Evolutionary conservation across 2,113 vertebrate species (phyloP), one percentile per base, ranked within the genome.

Genomic region (Taurulus bubalis): DNA sequence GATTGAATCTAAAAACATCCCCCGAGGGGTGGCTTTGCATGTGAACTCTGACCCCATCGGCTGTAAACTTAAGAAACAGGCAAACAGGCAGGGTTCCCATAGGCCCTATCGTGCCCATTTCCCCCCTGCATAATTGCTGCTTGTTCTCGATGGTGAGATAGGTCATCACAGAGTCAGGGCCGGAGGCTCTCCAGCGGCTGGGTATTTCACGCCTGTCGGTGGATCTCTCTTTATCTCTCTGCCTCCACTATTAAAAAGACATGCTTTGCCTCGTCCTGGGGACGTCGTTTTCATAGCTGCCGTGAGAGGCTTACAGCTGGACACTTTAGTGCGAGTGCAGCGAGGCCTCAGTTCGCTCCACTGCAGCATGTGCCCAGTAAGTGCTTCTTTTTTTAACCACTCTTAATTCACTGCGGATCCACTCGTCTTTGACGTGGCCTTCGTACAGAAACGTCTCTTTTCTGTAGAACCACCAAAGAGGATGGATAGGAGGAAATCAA

Each of bases 131-230:
- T 93, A 94, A 93, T 90, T 92, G 91, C 86, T 83, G 36, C 90
- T 93, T 93, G 91, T 95, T 91, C 90, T 84, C 80, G 2, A 86
- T 71, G 75, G 88, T 91, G 88, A 90, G 88, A 94, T 85, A 92
- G 91, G 90, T 93, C 92, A 90, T 88, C 80, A 42, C 38, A 11
- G 74, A 88, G 88, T 85, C 87, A 87, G 78, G 76, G 77, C 81
- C 34, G 74, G 75, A 63, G 66, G 77, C 82, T 88, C 90, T 92
- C 84, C 84, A 84, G 88, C 63, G 77, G 79, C 72, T 38, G 87
- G 80, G 87, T 72, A 86, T 94, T 90, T 94, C 92, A 90, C 80
- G 88, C 87, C 79, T 90, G 91, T 92, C 85, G 11, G 55, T 77
- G 59, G 85, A 79, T 90, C 62, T 36, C 75, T 86, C 77, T 89